Evolutionary conservation across 2,797 vertebrate species (phyloP).

Genomic region (Eulemur mongoz): DNA sequence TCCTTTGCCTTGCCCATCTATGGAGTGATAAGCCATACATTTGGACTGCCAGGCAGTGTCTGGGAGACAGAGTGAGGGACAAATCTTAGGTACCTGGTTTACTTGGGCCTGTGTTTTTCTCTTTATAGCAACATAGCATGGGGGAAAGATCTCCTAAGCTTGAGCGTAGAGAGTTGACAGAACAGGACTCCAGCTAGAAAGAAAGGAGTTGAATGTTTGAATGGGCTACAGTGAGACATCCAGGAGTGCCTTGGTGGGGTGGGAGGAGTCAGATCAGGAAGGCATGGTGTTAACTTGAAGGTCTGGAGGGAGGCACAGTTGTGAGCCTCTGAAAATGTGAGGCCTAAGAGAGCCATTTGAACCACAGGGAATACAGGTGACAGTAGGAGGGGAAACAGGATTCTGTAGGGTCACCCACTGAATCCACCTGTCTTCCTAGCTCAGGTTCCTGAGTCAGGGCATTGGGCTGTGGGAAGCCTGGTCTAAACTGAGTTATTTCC

Average conservation of each 20-base stretch:
- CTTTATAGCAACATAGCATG: background rate
- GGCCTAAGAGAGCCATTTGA: background rate
- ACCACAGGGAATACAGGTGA: background rate
- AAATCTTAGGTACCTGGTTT: background rate
- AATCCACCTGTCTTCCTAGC: background rate
- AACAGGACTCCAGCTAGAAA: background rate
- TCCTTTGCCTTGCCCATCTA: background rate
- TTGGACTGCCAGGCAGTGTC: background rate
- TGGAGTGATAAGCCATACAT: background rate
- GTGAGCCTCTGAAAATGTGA: background rate
- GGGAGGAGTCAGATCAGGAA: background rate
- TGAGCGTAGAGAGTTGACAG: background rate
- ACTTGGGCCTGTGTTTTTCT: slow-evolving; percentile 4
- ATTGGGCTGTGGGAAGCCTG: background rate
- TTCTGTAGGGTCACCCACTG: background rate
- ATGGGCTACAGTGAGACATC: background rate
- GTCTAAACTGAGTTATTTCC: slow-evolving; percentile 4
- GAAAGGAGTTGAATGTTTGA: background rate
- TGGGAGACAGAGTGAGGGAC: background rate
- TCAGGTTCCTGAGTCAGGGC: background rate
- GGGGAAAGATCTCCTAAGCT: background rate
- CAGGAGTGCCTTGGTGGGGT: background rate
- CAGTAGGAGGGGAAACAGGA: background rate
- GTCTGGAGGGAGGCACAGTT: background rate
- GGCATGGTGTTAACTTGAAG: background rate